Base-by-base conservation (phyloP, 2,797 vertebrate genomes). In the Syngnathus rostellatus region DNA sequence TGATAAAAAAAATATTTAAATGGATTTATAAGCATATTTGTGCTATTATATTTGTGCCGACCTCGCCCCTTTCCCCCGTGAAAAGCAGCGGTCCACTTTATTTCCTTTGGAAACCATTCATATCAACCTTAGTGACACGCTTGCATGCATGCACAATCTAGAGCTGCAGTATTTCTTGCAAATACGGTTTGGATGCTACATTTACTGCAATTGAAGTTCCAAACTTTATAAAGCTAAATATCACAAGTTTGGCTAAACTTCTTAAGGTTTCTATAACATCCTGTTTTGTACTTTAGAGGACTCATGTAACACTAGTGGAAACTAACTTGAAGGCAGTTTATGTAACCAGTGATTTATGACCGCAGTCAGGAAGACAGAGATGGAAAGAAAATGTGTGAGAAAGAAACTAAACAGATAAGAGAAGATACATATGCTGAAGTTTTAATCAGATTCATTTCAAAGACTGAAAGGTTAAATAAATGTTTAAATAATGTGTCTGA, bases 301-400 rank as follows among this genome's bases (percentile, higher is more conserved):
- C 72, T 74, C 80, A 77, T 80, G 79, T 83, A 83, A 81, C 79
- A 62, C 65, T 68, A 69, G 75, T 84, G 85, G 82, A 84, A 81
- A 85, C 80, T 81, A 72, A 78, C 66, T 84, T 81, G 79, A 85
- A 79, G 72, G 75, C 73, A 79, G 84, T 86, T 89, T 83, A 86
- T 83, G 73, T 81, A 86, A 88, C 70, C 31, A 64, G 43, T 83
- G 85, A 86, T 87, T 87, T 84, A 85, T 83, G 77, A 77, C 57
- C 70, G 53, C 54, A 74, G 63, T 38, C 68, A 66, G 46, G 53
- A 31, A 60, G 62, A 65, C 69, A 67, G 38, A 71, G 64, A 78
- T 73, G 72, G 5, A 6, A 14, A 73, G 67, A 43, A 61, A 61
- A 12, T 43, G 40, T 43, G 17, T 61, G 51, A 69, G 62, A 55